Evolutionary conservation across 1,140 invertebrate genomes (phyloP), one percentile per base, ranked within the genome.

Genomic region (Zaprionus ghesquierei): DNA sequence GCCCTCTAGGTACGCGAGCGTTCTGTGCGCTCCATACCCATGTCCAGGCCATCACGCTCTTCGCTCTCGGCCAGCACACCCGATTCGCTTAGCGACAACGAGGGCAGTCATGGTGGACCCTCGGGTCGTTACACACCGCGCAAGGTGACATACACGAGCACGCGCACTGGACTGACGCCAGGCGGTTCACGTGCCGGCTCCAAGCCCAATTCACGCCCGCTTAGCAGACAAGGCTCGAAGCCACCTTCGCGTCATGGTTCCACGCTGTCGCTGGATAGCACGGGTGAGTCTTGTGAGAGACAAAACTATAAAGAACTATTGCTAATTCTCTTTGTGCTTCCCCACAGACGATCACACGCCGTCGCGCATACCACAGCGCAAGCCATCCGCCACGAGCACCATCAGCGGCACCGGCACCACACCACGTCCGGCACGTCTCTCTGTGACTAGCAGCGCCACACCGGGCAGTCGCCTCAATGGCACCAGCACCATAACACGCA

Each of bases 181-280:
- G 94, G 94, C 69, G 94, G 95, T 15, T 97, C 96, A 61, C 94
- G 96, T 75, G 94, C 94, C 59, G 93, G 94, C 62, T 95, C 94
- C 49, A 93, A 95, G 90, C 96, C 96, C 46, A 94, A 95, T 35
- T 97, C 96, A 46, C 93, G 96, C 81, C 95, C 97, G 54, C 95
- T 95, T 33, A 97, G 96, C 79, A 94, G 97, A 82, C 94, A 95
- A 73, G 95, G 96, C 46, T 97, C 96, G 33, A 97, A 98, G 92
- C 97, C 97, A 77, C 96, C 97, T 20, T 98, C 97, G 89, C 95
- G 98, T 87, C 97, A 98, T 89, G 97, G 97, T 69, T 99, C 98
- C 31, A 98, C 97, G 81, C 94, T 98, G 50, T 98, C 97, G 20
- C 93, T 98, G 61, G 97, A 98, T 90, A 97, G 96, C 90, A 97